Percentiles rank a stretch among this genome's conserved stretches.
Conservation (phyloP, 2,113 vertebrate genomes). For the Eulemur macaco region DNA sequence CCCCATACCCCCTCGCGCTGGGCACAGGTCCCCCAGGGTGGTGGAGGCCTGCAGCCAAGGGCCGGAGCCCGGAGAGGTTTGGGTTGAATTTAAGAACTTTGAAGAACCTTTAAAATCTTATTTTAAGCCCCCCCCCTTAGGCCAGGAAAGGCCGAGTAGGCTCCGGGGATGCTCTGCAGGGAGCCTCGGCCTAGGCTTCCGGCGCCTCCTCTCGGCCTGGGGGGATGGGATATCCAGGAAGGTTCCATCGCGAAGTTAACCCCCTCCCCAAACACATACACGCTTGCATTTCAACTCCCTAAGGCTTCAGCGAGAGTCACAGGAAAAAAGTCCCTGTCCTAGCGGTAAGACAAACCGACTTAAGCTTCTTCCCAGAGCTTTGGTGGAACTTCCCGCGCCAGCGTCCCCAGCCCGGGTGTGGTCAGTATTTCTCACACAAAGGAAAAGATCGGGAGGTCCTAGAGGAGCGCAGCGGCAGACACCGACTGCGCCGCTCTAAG, state of each 20-base stretch:
- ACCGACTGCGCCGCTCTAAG: rapidly evolving
- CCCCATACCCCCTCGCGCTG: background rate
- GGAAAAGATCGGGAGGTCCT: background rate
- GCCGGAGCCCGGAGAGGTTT: background rate
- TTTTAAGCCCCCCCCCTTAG: background rate
- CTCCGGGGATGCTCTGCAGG: background rate
- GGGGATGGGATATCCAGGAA: rapidly evolving
- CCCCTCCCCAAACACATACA: background rate
- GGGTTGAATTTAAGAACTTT: background rate
- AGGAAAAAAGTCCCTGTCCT: background rate
- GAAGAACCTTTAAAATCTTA: background rate
- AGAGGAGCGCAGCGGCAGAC: rapidly evolving
- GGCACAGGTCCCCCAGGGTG: rapidly evolving
- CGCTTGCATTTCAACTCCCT: background rate
- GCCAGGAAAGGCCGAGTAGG: background rate
- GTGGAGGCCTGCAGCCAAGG: background rate
- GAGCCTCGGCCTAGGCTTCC: background rate
- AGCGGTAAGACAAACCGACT: too few species aligned
- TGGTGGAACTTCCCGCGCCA: rapidly evolving
- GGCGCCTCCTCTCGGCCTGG: background rate
- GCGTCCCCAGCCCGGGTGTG: rapidly evolving
- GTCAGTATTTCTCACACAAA: background rate
- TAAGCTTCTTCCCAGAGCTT: background rate
- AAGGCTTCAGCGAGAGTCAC: background rate
- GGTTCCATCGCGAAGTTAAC: background rate